Conservation (phyloP, 2,797 vertebrate species). For the Siniperca scherzeri region DNA sequence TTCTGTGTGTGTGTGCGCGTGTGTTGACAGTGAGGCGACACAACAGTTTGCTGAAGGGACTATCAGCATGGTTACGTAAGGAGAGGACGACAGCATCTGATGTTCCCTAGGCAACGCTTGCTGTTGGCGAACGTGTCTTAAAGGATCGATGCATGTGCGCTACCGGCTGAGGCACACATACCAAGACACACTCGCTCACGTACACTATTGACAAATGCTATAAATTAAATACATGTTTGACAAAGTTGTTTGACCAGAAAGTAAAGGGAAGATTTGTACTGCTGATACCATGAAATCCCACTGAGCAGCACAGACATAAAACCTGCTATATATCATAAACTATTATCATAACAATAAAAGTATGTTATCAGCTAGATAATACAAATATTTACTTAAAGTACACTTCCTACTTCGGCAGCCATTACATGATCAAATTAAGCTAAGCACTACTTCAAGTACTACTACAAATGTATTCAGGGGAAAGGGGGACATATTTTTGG, state of each 20-base stretch:
- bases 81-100: slow-evolving; percentile 61
- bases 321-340: background rate
- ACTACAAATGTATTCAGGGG: no score
- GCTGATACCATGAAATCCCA: background rate
- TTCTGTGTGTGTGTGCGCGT: slow-evolving; percentile 12
- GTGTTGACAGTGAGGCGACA: slow-evolving; percentile 73
- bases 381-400: background rate
- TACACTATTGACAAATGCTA: no score
- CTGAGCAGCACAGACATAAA: background rate
- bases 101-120: slow-evolving; percentile 56
- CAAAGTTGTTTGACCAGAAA: no score
- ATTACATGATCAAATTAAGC: background rate
- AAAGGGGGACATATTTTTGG: no score
- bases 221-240: background rate
- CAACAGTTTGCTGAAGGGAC: slow-evolving; percentile 59
- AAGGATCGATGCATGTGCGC: slow-evolving; percentile 31
- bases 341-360: slow-evolving; percentile 12
- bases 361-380: slow-evolving; percentile 20
- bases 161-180: background rate
- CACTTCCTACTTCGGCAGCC: background rate
- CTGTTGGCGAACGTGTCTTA: slow-evolving; percentile 40
- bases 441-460: background rate
- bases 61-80: slow-evolving; percentile 68
- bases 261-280: no score
- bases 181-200: background rate